Evolutionary conservation across 2,888 invertebrate genomes (phyloP).

Genomic region (Scaptomyza flava): DNA sequence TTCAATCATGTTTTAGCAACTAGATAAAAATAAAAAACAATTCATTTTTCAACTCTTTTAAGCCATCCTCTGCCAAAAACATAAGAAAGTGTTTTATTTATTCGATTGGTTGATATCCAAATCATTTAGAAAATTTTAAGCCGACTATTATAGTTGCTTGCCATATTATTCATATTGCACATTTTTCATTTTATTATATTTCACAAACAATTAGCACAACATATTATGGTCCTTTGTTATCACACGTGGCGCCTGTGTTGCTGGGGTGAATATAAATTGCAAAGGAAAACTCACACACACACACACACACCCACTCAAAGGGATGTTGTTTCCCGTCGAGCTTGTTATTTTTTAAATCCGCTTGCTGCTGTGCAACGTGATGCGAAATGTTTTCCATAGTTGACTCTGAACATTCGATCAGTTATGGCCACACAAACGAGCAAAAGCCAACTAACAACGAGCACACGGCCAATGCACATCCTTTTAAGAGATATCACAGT

Average conservation of each 20-base stretch:
- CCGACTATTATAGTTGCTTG: no score
- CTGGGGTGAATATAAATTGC: constrained; percentile 2
- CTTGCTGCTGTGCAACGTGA: constrained; percentile 3
- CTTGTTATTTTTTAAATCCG: constrained; percentile 18
- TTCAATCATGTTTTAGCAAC: not conserved
- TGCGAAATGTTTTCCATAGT: constrained; percentile 3
- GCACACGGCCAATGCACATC: constrained; percentile 37
- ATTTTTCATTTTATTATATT: not conserved
- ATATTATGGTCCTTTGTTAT: not conserved
- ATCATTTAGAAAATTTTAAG: no score
- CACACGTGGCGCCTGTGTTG: not conserved
- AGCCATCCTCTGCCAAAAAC: no score
- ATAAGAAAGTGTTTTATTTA: not conserved
- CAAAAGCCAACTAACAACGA: not conserved
- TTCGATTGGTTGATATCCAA: not conserved
- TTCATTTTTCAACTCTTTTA: no score
- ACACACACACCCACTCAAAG: not conserved
- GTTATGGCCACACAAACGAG: constrained; percentile 38
- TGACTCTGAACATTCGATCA: constrained; percentile 41
- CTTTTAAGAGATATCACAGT: constrained; percentile 35
- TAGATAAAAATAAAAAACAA: not conserved
- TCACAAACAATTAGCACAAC: constrained; percentile 6
- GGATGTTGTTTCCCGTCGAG: not conserved
- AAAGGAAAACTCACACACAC: not conserved
- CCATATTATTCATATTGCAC: not conserved